Base-by-base conservation (phyloP, 2,113 vertebrate genomes). In the Pseudopodoces humilis region DNA sequence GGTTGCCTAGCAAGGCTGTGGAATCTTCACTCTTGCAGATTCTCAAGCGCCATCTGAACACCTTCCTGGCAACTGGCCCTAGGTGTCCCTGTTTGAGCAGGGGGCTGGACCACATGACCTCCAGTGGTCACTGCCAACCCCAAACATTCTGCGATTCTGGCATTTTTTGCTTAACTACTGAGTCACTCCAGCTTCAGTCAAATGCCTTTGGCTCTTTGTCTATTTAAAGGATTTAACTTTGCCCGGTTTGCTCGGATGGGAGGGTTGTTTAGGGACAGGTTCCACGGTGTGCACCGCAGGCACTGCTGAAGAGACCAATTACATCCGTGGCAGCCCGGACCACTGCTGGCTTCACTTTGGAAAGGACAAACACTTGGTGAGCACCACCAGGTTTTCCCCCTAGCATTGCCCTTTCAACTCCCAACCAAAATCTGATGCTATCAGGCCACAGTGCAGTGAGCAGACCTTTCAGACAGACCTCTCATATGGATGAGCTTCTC, bases 401-500 rank as follows among this genome's bases (percentile, higher is more conserved):
- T 37, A 46, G 59, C 18, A 41, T 30, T 6, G 0, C 33, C 13
- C 33, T 56, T 88, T 70, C 46, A 47, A 17, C 11, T 64, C 28
- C 39, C 44, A 94, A 50, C 7, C 35, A 50, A 70, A 77, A 86
- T 44, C 43, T 63, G 2, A 2, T 16, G 19, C 24, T 35, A 33
- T 5, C 0, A 0, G 15, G 31, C 39, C 46, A 67, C 41, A 62
- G 52, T 9, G 23, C 67, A 88, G 43, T 2, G 0, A 70, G 33
- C 13, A 33, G 46, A 18, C 41, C 19, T 16, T 86, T 50, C 71
- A 81, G 50, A 27, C 79, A 72, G 90, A 80, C 9, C 25, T 76
- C 37, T 41, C 3, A 1, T 9, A 49, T 0, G 2, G 28, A 8
- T 33, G 35, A 43, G 30, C 31, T 64, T 84, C 77, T 64, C 65